Conservation (phyloP, 2,888 invertebrate genomes). For the Drosophila tanythrix region DNA sequence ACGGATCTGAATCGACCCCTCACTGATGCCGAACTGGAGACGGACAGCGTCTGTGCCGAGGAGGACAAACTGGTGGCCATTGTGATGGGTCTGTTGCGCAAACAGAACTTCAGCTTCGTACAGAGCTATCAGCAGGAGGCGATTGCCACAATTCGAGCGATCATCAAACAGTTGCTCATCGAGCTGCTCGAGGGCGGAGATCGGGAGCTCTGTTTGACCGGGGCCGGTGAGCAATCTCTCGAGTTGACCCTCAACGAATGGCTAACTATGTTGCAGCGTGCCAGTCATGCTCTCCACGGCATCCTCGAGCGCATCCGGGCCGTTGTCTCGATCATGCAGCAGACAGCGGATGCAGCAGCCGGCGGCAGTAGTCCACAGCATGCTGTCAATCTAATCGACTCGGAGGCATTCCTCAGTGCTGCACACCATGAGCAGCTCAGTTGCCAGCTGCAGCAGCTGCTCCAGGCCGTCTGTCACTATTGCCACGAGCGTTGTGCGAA, state of each 20-base stretch:
- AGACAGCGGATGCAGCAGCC: slow-evolving; percentile 89
- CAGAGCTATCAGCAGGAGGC: slow-evolving; percentile 95
- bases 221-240: slow-evolving; percentile 85
- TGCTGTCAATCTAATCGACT: slow-evolving; percentile 86
- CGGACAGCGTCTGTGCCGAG: slow-evolving; percentile 85
- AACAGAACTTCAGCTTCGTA: slow-evolving; percentile 95
- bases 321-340: slow-evolving; percentile 91
- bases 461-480: slow-evolving; percentile 94
- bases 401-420: slow-evolving; percentile 89
- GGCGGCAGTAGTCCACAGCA: slow-evolving; percentile 84
- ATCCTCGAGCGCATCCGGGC: slow-evolving; percentile 91
- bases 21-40: slow-evolving; percentile 76
- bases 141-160: slow-evolving; percentile 93
- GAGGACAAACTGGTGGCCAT: slow-evolving; percentile 95
- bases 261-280: slow-evolving; percentile 88
- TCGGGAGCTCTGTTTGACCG: slow-evolving; percentile 86
- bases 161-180: slow-evolving; percentile 94
- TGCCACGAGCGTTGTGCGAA: slow-evolving; percentile 97
- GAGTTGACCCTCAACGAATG: slow-evolving; percentile 89
- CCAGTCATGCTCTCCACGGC: slow-evolving; percentile 88
- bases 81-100: slow-evolving; percentile 94
- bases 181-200: slow-evolving; percentile 88
- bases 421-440: slow-evolving; percentile 90
- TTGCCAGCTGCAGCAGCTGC: slow-evolving; percentile 90
- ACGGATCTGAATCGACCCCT: slow-evolving; percentile 95